Evolutionary conservation across 2,113 vertebrate genomes (phyloP), one percentile per base, ranked within the genome.

Genomic region (Pangasianodon hypophthalmus): DNA sequence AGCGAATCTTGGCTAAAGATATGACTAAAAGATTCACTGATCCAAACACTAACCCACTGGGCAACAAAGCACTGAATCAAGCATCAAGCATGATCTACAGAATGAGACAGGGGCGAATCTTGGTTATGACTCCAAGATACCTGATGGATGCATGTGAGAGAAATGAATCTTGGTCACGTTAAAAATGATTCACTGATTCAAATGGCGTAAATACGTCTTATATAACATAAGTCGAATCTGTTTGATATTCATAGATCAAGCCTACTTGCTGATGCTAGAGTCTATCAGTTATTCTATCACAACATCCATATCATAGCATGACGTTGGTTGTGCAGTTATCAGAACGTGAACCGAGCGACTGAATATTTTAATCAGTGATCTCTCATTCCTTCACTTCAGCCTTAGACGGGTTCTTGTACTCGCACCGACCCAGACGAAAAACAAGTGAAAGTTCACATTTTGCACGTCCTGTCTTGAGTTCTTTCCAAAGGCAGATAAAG

Each of bases 401-500:
- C 21, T 67, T 10, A 48, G 21, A 84, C 24, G 21, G 84, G 60
- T 85, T 64, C 60, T 64, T 6, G 24, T 41, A 37, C 24, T 13
- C 11, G 4, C 32, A 8, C 26, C 56, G 44, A 85, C 2, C 83
- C 37, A 6, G 5, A 6, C 14, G 24, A n/a, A 48, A 85, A 85
- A 73, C 19, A 50, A 86, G 64, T 11, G 50, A 75, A 56, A 79
- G 37, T 77, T 87, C 71, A 87, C 37, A n/a, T 24, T 60, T 79
- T 54, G 37, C 73, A 48, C 8, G 5, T 18, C 26, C 52, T 19
- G 24, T 37, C 41, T 48, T 56, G 16, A 60, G 41, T 48, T 32
- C 3, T 24, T 80, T 56, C 37, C 73, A 79, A 80, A 80, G 73
- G 73, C 73, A n/a, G 54, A 80, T 80, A 80, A 79, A 80, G 52